Conservation (phyloP, 1,140 invertebrate genomes). For the Stenopsyche tienmushanensis region DNA sequence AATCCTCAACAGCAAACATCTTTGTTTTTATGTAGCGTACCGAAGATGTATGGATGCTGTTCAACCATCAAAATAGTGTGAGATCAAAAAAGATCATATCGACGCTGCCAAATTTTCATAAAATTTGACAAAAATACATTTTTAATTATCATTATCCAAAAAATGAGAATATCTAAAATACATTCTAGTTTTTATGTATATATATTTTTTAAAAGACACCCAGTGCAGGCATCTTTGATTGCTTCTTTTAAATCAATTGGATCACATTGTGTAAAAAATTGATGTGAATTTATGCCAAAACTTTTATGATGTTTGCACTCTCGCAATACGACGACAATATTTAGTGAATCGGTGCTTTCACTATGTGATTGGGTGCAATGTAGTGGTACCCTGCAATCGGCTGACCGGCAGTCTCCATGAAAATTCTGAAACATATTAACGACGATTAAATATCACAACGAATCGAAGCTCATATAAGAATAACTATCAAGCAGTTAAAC, state of each 20-base stretch:
- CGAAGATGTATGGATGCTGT: too few species aligned
- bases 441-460: too few species aligned
- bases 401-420: slow-evolving; percentile 87
- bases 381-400: slow-evolving; percentile 88
- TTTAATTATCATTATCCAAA: slow-evolving; percentile 43
- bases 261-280: slow-evolving; percentile 31
- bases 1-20: slow-evolving; percentile 9
- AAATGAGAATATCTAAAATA: slow-evolving; percentile 61
- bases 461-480: too few species aligned
- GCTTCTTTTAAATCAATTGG: slow-evolving; percentile 37
- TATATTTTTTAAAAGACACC: slow-evolving; percentile 36
- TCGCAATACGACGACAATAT: slow-evolving; percentile 47
- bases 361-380: slow-evolving; percentile 88
- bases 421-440: slow-evolving; percentile 71
- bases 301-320: slow-evolving; percentile 47
- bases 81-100: slow-evolving; percentile 34
- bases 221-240: slow-evolving; percentile 35
- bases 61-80: slow-evolving; percentile 26
- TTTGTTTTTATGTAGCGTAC: not conserved
- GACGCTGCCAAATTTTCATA: slow-evolving; percentile 13
- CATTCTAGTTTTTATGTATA: slow-evolving; percentile 58
- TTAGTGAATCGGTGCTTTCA: slow-evolving; percentile 89
- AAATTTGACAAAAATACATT: slow-evolving; percentile 26
- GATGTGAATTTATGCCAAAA: slow-evolving; percentile 19
- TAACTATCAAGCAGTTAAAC: too few species aligned